Base-by-base conservation (phyloP, 2,888 invertebrate genomes). In the Ochropleura leucogaster region DNA sequence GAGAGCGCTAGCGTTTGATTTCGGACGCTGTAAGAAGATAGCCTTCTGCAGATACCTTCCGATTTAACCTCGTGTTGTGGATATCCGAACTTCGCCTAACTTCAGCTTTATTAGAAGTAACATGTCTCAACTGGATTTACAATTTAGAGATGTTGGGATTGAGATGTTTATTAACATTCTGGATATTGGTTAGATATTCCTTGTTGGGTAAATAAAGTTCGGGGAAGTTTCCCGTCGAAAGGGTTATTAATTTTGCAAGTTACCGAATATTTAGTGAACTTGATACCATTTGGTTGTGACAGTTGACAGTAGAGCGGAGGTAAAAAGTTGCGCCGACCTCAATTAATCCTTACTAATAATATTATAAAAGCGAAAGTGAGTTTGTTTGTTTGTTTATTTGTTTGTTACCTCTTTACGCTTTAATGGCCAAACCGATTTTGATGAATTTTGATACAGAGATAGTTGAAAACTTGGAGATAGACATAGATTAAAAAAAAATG, bases 91-190 rank as follows among this genome's bases (percentile, higher is more conserved):
- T 89, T 79, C 47, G 64, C 20, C 51, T 69, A 79, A 85, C 76
- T 86, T 85, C 67, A 59, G 76, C 72, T 81, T 87, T 87, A 88
- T 84, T 83, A 84, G 79, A 81, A 90, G 86, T 86, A 83, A 79
- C 80, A 83, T 84, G 86, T 85, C 83, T 79, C 79, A 85, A 83
- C 83, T 80, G 85, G 85, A 88, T 90, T 89, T 85, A 86, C 82
- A 87, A 87, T 87, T 84, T 85, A 72, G 78, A 80, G 76, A 69
- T 74, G 68, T 80, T 72, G 74, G 77, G 47, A 72, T 78, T 69
- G 70, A 46, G 51, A 71, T 69, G 77, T 82, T 74, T 63, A 74
- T 73, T 79, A 72, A 63, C 42, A 73, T 64, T 57, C 40, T 60
- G 40, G n/a, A 46, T 68, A 74, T 65, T 70, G 55, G 60, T 60